phyloP scores from a whole-genome alignment of 1,140 invertebrate genomes.

The Dendroctonus valens region DNA sequence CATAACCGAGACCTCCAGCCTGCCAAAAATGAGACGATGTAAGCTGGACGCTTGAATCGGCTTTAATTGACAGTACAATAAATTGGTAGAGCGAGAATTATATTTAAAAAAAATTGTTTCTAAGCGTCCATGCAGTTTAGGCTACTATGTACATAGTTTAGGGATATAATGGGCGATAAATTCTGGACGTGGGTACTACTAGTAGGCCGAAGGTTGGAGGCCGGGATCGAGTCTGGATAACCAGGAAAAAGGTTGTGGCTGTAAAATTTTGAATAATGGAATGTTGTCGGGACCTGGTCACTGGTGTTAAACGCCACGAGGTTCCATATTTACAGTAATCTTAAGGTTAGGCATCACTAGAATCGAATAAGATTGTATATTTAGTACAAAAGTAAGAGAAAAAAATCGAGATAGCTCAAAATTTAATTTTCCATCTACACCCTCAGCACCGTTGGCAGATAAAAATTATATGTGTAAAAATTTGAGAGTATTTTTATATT shows the following conservation, averaged over 20 bases:
- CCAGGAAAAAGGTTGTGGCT: constrained; percentile 28
- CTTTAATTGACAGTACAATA: constrained; percentile 29
- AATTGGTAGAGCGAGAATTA: constrained; percentile 27
- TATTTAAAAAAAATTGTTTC: constrained; percentile 25
- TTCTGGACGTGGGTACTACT: constrained; percentile 5
- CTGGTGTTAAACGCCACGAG: constrained; percentile 48
- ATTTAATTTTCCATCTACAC: constrained; percentile 43
- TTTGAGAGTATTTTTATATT: constrained; percentile 55
- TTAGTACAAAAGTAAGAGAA: constrained; percentile 51
- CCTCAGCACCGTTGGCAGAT: constrained; percentile 28
- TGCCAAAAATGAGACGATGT: constrained; percentile 2
- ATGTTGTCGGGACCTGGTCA: constrained; percentile 48
- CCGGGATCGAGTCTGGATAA: background rate
- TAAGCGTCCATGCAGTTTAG: constrained; percentile 18
- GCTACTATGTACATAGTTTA: constrained; percentile 25
- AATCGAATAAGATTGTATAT: constrained; percentile 54
- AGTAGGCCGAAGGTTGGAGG: too few species aligned
- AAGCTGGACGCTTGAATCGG: constrained; percentile 20
- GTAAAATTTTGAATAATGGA: constrained; percentile 27
- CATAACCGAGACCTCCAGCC: background rate
- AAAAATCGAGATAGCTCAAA: constrained; percentile 53
- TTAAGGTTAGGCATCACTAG: constrained; percentile 52
- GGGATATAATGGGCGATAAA: constrained; percentile 17
- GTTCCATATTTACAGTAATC: constrained; percentile 45
- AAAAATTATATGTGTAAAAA: constrained; percentile 50